Base-by-base conservation (phyloP, 2,113 vertebrate species). In the Catagonus wagneri region DNA sequence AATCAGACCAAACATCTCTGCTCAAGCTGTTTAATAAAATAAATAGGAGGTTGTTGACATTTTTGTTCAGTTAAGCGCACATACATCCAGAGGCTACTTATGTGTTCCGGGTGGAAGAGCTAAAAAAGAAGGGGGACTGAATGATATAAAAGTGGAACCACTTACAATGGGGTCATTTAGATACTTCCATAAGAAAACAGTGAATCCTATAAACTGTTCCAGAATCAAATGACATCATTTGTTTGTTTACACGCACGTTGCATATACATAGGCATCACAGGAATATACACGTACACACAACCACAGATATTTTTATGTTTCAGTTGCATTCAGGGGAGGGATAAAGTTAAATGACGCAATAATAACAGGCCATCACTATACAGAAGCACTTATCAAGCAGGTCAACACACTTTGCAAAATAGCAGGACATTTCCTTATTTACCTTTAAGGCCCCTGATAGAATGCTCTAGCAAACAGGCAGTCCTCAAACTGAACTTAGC, bases 21-120 rank as follows among this genome's bases (percentile, higher is more conserved):
- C 83, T 96, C 60, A 86, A 78, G 91, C 93, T 93, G 80, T 84
- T 96, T 96, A 96, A 97, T 94, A 96, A 96, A 95, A 97, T 96
- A 97, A 97, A 97, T 63, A 95, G 86, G 66, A 91, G 91, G 71
- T 74, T 92, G 94, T 78, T 93, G 95, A 89, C 91, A 95, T 93
- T 96, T 96, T 94, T 87, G 79, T 63, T 89, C 79, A 69, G 83
- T 95, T 94, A 89, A 87, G 27, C 79, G 52, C 78, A 90, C 7
- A 91, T 2, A 90, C 61, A 89, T 68, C 36, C 78, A 94, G 91
- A 90, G 74, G 83, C 68, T 54, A 92, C 36, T 19, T 75, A 71
- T 15, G 32, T 81, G 88, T 87, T 80, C 68, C 14, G 29, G 61
- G 72, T 39, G 54, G 72, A 85, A 86, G 68, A 94, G 60, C 34